Percentiles rank a stretch among this genome's conserved stretches.
Evolutionary conservation across 2,797 vertebrate genomes (phyloP).

Genomic region (Galago senegalensis): DNA sequence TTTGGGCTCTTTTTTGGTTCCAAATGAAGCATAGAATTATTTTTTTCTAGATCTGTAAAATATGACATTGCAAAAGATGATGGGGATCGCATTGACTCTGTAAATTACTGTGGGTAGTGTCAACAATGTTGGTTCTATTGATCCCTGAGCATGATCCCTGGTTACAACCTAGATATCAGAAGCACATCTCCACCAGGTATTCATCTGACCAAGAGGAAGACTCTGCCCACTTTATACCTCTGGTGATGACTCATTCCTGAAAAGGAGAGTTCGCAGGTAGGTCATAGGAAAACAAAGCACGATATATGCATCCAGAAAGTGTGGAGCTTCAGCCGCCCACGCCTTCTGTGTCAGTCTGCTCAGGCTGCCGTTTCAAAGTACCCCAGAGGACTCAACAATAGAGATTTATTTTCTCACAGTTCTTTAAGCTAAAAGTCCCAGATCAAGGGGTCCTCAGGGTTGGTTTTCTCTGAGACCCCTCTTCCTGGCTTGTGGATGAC

Average conservation of each 20-base stretch:
- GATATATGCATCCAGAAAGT: neutral
- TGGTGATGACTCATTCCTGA: neutral
- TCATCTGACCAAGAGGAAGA: neutral
- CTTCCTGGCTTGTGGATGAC: neutral
- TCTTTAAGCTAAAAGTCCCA: neutral
- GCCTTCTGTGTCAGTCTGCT: neutral
- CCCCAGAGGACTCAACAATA: neutral
- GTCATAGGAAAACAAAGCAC: neutral
- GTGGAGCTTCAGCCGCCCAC: neutral
- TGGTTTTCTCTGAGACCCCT: neutral
- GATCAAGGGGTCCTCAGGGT: neutral
- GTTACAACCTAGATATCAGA: neutral
- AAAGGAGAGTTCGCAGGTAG: no score
- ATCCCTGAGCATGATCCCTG: neutral
- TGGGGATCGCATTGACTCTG: no score
- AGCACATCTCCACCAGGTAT: neutral
- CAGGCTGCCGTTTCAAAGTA: neutral
- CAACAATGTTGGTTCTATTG: no score
- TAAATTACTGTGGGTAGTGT: no score
- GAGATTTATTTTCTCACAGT: neutral
- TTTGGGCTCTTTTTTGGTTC: no score
- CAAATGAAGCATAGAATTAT: no score
- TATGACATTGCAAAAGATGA: no score
- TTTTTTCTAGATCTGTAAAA: no score
- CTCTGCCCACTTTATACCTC: neutral